Evolutionary conservation across 2,888 invertebrate species (phyloP).

Genomic region (Andrena flavipes): DNA sequence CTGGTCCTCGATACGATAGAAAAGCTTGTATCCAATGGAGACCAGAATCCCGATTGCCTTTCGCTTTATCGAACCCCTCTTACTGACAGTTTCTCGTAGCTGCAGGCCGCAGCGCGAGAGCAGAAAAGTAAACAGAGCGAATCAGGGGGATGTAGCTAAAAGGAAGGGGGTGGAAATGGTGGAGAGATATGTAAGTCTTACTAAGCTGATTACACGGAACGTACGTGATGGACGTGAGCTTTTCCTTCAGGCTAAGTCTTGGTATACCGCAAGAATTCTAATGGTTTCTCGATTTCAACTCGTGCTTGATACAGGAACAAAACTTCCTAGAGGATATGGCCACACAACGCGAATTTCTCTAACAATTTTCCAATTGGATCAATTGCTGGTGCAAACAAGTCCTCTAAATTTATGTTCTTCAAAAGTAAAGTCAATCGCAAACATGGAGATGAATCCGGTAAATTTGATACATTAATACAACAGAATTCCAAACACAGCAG

Average conservation of each 20-base stretch:
- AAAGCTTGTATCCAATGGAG: slow-evolving; percentile 33
- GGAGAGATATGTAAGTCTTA: slow-evolving; percentile 54
- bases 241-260: slow-evolving; percentile 6
- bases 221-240: slow-evolving; percentile 36
- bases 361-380: background rate
- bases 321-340: background rate
- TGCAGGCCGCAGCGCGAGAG: slow-evolving; percentile 35
- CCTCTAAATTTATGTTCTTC: no score
- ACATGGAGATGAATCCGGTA: no score
- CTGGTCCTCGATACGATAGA: background rate
- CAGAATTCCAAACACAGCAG: no score
- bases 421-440: no score
- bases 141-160: slow-evolving; percentile 35
- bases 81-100: slow-evolving; percentile 36
- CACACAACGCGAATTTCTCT: background rate
- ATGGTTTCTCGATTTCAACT: slow-evolving; percentile 18
- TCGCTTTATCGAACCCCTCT: slow-evolving; percentile 39
- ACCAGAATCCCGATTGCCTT: slow-evolving; percentile 39
- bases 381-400: background rate
- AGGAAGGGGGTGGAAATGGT: slow-evolving; percentile 14
- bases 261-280: slow-evolving; percentile 24
- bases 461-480: no score
- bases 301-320: slow-evolving; percentile 6
- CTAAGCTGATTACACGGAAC: slow-evolving; percentile 53
- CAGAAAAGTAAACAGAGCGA: slow-evolving; percentile 54